A percentile compares a stretch with the other conserved stretches of the same genome.
These are phyloP conservation scores for Antheraea mylitta DNA, from an alignment of 1,140 invertebrate genomes.

Conservation along the genomic window DNA sequence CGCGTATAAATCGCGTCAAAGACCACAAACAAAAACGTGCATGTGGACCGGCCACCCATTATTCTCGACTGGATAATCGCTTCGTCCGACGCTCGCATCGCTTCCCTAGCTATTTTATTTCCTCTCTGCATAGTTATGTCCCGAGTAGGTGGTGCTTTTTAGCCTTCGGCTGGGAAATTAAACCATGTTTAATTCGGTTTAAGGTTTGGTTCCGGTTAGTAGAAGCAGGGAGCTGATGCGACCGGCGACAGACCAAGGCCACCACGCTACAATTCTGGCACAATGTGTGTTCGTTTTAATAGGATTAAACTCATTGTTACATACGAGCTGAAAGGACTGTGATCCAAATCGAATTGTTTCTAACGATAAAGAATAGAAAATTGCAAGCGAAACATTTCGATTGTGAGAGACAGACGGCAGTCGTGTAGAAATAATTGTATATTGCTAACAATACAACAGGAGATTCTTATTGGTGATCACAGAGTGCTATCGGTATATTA, in stretches of 20 bases:
- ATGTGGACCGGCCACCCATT: conserved; percentile 76
- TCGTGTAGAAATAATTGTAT: background rate
- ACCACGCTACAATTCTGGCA: conserved; percentile 72
- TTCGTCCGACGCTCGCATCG: conserved; percentile 77
- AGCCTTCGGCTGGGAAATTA: conserved; percentile 68
- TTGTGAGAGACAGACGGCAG: conserved; percentile 6
- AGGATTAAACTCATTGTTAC: conserved; percentile 76
- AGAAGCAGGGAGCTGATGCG: conserved; percentile 52
- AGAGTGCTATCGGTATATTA: background rate
- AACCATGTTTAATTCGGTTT: conserved; percentile 77
- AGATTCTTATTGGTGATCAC: background rate
- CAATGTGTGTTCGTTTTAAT: conserved; percentile 76
- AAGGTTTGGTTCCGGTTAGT: conserved; percentile 73
- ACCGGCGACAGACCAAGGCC: conserved; percentile 74
- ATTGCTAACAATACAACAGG: background rate
- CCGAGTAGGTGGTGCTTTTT: conserved; percentile 75
- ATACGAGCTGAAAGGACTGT: conserved; percentile 70
- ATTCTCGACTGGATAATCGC: conserved; percentile 78
- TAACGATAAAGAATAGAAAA: conserved; percentile 36
- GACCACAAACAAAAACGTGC: conserved; percentile 79
- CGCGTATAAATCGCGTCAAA: conserved; percentile 78
- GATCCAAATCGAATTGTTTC: conserved; percentile 70
- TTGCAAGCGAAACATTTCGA: conserved; percentile 18
- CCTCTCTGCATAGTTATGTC: conserved; percentile 72
- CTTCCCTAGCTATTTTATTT: conserved; percentile 78